phyloP scores from a whole-genome alignment of 1,140 invertebrate species.

The Bombus affinis region DNA sequence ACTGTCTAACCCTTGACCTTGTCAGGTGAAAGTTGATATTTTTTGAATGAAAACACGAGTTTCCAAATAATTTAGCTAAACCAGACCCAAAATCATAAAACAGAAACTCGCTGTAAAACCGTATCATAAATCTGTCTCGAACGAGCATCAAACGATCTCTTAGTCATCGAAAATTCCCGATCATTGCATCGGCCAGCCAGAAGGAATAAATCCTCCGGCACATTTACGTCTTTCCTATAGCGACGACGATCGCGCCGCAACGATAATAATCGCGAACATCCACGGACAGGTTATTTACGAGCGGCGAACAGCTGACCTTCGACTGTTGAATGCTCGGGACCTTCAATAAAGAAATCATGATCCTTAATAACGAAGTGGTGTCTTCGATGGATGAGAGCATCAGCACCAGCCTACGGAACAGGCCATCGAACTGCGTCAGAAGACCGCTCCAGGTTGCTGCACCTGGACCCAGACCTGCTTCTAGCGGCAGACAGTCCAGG shows the following conservation, averaged over 20 bases:
- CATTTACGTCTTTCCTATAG: background rate
- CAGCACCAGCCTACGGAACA: slow-evolving; percentile 92
- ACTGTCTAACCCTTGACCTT: background rate
- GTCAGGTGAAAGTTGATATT: background rate
- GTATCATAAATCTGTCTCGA: background rate
- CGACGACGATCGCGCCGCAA: background rate
- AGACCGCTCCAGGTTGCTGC: slow-evolving; percentile 90
- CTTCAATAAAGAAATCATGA: slow-evolving; percentile 93
- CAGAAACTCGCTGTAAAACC: background rate
- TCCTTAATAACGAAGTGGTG: slow-evolving; percentile 89
- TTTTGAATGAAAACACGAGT: background rate
- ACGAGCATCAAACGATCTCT: background rate
- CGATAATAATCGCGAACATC: slow-evolving; percentile 20
- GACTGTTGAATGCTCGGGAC: slow-evolving; percentile 91
- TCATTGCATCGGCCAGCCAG: background rate
- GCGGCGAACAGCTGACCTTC: slow-evolving; percentile 84
- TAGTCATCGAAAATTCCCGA: background rate
- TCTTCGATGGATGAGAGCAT: slow-evolving; percentile 89
- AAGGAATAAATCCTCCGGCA: slow-evolving; percentile 9
- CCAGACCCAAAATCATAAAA: background rate
- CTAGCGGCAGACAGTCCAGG: slow-evolving; percentile 94
- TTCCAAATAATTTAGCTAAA: background rate
- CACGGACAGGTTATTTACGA: slow-evolving; percentile 34
- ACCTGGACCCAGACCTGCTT: slow-evolving; percentile 88
- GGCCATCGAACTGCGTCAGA: slow-evolving; percentile 91